Evolutionary conservation across 1,140 invertebrate species (phyloP), one percentile per base, ranked within the genome.

Genomic region (Pseudomyrmex flavicornis): DNA sequence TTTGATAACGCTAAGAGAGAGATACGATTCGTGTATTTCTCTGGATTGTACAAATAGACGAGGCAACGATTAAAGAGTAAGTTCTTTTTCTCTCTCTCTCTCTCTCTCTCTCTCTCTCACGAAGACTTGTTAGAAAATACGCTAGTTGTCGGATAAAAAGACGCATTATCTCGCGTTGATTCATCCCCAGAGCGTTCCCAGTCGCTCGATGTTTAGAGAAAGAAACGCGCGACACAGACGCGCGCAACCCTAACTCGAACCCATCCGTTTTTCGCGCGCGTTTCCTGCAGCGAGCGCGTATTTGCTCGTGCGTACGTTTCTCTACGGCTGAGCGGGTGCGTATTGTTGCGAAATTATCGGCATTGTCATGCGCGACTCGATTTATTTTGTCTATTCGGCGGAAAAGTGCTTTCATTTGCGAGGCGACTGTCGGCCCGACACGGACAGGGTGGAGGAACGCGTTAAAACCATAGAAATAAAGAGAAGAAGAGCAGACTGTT

Each of bases 311-410:
- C 87, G 77, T 88, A 52, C 73, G 44, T 22, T 7, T 35, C 35
- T 35, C 50, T 76, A 83, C 86, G 61, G 35, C 13, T 52, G 79
- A 17, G 62, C 59, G 73, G 65, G 61, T 59, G 84, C 75, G 84
- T 54, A 89, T 89, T 89, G 88, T 89, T 83, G 70, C 88, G 46
- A 74, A 87, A 90, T 89, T 86, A 89, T 90, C 76, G 86, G 85
- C 83, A 90, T 90, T 88, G 89, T 88, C 52, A 82, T 75, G 65
- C 52, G 86, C 66, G 86, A 82, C 80, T 86, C 89, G 87, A 90
- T 91, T 91, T 88, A 91, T 91, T 91, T 91, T 88, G 85, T 91
- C 90, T 89, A 90, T 89, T 91, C 85, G 85, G 80, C 85, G 85
- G 85, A 85, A 91, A 89, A 90, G 87, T 89, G 90, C 90, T 90